phyloP scores from a whole-genome alignment of 2,888 invertebrate genomes.

The Priocnemis perturbator region DNA sequence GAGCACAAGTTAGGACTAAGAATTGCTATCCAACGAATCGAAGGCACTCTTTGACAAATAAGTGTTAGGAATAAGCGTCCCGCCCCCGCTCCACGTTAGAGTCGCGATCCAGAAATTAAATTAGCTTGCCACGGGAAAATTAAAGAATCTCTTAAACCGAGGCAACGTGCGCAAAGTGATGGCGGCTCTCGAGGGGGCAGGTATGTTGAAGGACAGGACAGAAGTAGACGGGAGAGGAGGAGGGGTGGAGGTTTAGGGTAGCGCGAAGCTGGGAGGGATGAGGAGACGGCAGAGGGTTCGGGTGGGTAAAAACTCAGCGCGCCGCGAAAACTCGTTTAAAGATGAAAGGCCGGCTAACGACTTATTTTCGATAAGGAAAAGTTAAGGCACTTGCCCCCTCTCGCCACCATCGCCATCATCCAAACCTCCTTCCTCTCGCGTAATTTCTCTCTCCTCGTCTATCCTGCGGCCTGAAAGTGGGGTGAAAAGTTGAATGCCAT shows the following conservation, averaged over 20 bases:
- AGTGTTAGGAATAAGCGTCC: background rate
- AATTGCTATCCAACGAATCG: too few species aligned
- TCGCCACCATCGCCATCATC: constrained; percentile 34
- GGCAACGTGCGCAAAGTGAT: constrained; percentile 60
- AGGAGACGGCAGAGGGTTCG: constrained; percentile 9
- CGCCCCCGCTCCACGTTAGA: background rate
- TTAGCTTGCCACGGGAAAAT: constrained; percentile 71
- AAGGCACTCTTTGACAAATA: too few species aligned
- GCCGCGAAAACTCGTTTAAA: constrained; percentile 75
- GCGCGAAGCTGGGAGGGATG: constrained; percentile 10
- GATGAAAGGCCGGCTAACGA: constrained; percentile 75
- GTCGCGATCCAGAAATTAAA: constrained; percentile 63
- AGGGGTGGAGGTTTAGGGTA: constrained; percentile 10
- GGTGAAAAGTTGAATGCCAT: constrained; percentile 47
- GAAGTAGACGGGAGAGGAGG: constrained; percentile 15
- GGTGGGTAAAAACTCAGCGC: constrained; percentile 65
- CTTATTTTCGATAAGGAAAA: constrained; percentile 76
- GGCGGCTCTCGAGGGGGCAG: constrained; percentile 29
- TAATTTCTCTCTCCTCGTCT: constrained; percentile 13
- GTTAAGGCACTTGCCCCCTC: constrained; percentile 69
- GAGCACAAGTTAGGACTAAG: too few species aligned
- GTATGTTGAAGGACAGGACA: constrained; percentile 28
- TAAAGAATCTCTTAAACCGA: constrained; percentile 74
- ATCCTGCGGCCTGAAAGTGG: constrained; percentile 29
- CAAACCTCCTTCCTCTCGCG: constrained; percentile 5